These are phyloP conservation scores for Silurus asotus DNA, from an alignment of 2,113 vertebrate genomes.

Conservation along the genomic window DNA sequence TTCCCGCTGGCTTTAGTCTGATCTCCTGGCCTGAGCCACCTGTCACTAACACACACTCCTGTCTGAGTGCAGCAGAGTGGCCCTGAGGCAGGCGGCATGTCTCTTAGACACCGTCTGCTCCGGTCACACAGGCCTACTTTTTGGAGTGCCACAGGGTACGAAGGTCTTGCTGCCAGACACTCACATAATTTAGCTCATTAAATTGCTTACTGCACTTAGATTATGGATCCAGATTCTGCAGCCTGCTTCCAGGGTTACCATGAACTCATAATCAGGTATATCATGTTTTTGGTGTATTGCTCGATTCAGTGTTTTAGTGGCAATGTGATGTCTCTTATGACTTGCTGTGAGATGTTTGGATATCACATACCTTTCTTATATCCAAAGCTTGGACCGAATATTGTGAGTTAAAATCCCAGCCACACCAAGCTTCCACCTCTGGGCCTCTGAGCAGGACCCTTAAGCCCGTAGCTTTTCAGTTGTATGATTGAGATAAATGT, in stretches of 20 bases:
- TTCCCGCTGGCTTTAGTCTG: constrained; percentile 11
- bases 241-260: background rate
- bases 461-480: too few species aligned
- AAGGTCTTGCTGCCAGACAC: constrained; percentile 22
- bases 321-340: background rate
- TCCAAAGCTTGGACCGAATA: too few species aligned
- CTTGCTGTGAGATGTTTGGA: too few species aligned
- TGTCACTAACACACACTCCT: constrained; percentile 26
- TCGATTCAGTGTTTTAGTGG: background rate
- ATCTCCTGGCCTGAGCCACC: constrained; percentile 30
- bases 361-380: too few species aligned
- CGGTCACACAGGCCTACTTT: constrained; percentile 2
- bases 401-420: too few species aligned
- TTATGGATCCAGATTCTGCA: background rate
- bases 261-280: background rate
- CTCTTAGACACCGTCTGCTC: constrained; percentile 26
- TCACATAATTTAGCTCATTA: constrained; percentile 20
- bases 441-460: too few species aligned
- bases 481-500: too few species aligned
- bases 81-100: constrained; percentile 20
- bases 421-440: too few species aligned
- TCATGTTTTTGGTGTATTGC: background rate
- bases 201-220: background rate
- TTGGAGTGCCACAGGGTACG: constrained; percentile 13
- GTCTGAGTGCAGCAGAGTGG: constrained; percentile 10